Evolutionary conservation across 2,888 invertebrate genomes (phyloP), one percentile per base, ranked within the genome.

Genomic region (Pandemis cinnamomeana): DNA sequence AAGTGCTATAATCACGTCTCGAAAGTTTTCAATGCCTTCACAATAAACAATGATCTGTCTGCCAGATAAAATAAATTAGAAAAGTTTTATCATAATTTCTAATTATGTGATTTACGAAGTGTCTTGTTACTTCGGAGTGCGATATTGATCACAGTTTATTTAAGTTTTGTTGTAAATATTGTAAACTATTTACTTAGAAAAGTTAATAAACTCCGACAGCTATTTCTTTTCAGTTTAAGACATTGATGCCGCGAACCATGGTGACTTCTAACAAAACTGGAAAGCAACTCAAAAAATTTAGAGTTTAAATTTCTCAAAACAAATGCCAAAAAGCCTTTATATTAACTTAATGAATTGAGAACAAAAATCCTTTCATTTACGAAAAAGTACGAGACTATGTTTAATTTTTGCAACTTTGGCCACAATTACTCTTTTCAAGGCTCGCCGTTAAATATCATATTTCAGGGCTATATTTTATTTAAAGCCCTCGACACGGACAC

Each of bases 401-500:
- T 11, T 42, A 61, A 42, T 61, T n/a, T 61, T 61, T 5, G 42
- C 42, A 42, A 42, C 42, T 42, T 61, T 42, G 8, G n/a, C 13
- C 61, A 41, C 41, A 61, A 61, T 41, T 61, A 41, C 41, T 27
- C 42, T 27, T 42, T 61, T 5, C n/a, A 8, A 46, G 46, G 64
- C n/a, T 1, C 15, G 11, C 58, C 27, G 67, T 7, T 68, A 58
- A 58, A 58, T 68, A 68, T 68, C 68, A 53, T 75, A 75, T 78
- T 58, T 75, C 73, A 60, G 71, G 67, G 60, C 72, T 62, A 72
- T 78, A 80, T 80, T 77, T 80, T 79, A 82, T 83, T 83, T 81
- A 81, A 84, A 78, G 79, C 81, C 80, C 81, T 80, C 81, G 80
- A 84, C 83, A 79, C 81, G 76, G 71, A 75, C 66, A 64, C 8